Percentiles rank a stretch among this genome's conserved stretches.
Conservation (phyloP, 2,797 vertebrate species). For the Taenioides sp. region DNA sequence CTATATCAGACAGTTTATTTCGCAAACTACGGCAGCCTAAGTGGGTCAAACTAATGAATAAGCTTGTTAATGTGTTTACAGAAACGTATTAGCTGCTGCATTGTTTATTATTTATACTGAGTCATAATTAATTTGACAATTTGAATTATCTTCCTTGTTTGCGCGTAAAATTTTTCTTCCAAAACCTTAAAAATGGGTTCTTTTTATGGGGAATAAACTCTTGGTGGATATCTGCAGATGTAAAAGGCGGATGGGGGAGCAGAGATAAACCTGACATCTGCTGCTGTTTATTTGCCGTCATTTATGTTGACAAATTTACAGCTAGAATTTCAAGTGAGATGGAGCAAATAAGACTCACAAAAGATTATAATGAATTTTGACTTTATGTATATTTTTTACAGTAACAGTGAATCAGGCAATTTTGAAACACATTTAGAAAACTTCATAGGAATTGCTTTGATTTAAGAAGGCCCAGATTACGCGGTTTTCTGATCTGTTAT, state of each 20-base stretch:
- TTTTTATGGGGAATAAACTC: not conserved
- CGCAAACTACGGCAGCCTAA: not conserved
- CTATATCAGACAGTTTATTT: not conserved
- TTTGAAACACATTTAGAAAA: too few species aligned
- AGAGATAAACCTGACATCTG: constrained; percentile 7
- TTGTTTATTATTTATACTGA: not conserved
- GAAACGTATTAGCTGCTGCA: constrained; percentile 3
- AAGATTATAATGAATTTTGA: not conserved
- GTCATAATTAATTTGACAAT: constrained; percentile 8
- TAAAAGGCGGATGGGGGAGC: not conserved
- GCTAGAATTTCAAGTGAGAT: constrained; percentile 1
- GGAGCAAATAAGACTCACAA: constrained; percentile 1
- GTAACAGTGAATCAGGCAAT: too few species aligned
- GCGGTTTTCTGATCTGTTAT: too few species aligned
- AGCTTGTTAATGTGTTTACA: constrained; percentile 9
- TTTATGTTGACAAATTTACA: constrained; percentile 14
- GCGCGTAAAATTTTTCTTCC: not conserved
- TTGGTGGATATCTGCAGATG: constrained; percentile 2
- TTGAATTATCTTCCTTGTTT: constrained; percentile 5
- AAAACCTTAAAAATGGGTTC: not conserved
- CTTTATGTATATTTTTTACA: not conserved
- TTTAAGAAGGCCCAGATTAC: too few species aligned
- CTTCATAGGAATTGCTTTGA: too few species aligned
- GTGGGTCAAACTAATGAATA: not conserved
- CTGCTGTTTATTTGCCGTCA: constrained; percentile 12